Evolutionary conservation across 2,797 vertebrate genomes (phyloP).

Genomic region (Trachops cirrhosus): DNA sequence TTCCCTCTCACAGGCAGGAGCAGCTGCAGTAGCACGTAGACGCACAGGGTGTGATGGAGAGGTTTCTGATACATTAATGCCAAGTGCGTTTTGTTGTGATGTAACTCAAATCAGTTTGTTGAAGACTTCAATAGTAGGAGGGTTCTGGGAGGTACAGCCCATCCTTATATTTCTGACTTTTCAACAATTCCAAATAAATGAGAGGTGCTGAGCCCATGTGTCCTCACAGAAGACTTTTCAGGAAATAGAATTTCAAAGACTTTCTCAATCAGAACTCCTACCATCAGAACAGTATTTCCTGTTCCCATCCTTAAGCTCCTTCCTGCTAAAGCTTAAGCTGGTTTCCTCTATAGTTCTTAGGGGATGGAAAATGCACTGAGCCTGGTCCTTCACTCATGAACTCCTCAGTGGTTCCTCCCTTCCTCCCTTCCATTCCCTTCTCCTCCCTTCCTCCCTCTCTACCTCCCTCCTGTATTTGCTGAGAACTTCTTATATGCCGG

Average conservation of each 20-base stretch:
- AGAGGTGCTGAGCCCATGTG: neutral
- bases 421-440: neutral
- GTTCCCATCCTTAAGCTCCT: neutral
- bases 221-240: neutral
- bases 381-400: neutral
- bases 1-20: neutral
- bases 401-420: neutral
- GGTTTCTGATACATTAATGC: neutral
- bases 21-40: neutral
- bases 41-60: neutral
- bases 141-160: neutral
- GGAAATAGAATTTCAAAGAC: neutral
- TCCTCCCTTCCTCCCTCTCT: too few relatives aligned
- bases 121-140: neutral
- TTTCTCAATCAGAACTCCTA: neutral
- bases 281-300: neutral
- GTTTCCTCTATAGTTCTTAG: neutral
- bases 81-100: neutral
- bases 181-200: neutral
- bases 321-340: neutral
- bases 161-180: neutral
- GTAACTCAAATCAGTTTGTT: neutral
- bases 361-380: neutral
- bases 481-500: neutral
- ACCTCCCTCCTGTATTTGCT: neutral